A percentile compares a stretch with the other conserved stretches of the same genome.
phyloP scores from a whole-genome alignment of 92 coral and sea anemone species.

The Scolanthus callimorphus region DNA sequence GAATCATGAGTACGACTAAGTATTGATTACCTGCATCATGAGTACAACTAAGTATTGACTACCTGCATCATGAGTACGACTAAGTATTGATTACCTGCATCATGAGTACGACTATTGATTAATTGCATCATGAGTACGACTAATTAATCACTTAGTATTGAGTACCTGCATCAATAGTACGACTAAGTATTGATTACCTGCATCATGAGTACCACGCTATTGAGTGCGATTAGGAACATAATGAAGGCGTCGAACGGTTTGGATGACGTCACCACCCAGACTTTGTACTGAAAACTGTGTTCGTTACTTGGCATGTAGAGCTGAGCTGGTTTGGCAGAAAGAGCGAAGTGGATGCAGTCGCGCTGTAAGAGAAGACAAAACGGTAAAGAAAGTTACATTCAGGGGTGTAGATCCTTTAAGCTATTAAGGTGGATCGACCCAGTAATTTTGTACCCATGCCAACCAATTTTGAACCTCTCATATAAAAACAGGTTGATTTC shows the following conservation, averaged over 20 bases:
- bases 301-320: constrained; percentile 86
- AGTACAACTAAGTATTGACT: neutral
- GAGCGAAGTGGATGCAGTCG: constrained; percentile 90
- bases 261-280: constrained; percentile 81
- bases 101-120: neutral
- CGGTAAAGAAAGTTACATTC: too few relatives aligned
- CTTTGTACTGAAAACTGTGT: constrained; percentile 69
- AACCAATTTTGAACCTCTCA: too few relatives aligned
- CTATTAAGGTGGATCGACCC: too few relatives aligned
- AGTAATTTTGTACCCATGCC: too few relatives aligned
- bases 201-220: constrained; percentile 88
- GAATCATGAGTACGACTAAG: neutral
- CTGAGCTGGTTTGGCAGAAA: constrained; percentile 87
- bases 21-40: neutral
- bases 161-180: neutral
- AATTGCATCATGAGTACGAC: neutral
- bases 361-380: too few relatives aligned
- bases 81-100: neutral
- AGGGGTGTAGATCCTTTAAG: too few relatives aligned
- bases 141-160: too few relatives aligned
- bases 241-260: constrained; percentile 89
- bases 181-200: constrained; percentile 42
- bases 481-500: too few relatives aligned
- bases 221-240: constrained; percentile 81
- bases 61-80: neutral